Evolutionary conservation across 2,113 vertebrate genomes (phyloP), one percentile per base, ranked within the genome.

Genomic region (Gadus macrocephalus): DNA sequence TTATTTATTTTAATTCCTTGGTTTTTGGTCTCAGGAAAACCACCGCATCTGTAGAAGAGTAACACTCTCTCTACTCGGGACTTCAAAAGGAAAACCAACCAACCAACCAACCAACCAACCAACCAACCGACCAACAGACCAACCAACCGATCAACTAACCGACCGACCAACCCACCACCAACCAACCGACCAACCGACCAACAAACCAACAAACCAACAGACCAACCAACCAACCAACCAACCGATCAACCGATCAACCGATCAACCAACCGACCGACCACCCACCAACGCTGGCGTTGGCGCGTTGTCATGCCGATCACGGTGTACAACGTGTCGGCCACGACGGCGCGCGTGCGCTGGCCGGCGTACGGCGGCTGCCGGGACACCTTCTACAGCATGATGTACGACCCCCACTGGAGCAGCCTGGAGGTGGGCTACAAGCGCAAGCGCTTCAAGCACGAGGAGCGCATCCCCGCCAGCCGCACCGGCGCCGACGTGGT

Each of bases 341-440:
- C 85, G 68, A 92, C 93, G 0, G 95, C 94, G 17, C 76, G 82
- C 53, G 91, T 95, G 53, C 92, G 86, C 66, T 96, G 94, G 94
- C 92, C 89, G 0, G 70, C 89, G 17, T 85, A 88, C 56, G 90
- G 91, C 12, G 35, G 82, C 66, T 96, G 95, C 64, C 75, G 80
- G 0, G 94, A 95, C 86, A 94, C 92, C 69, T 95, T 95, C 83
- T 96, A 95, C 88, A 95, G 94, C 22, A 83, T 96, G 79, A 94
- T 95, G 93, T 95, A 96, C 80, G 92, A 94, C 76, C 92, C 94
- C 9, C 94, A 93, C 90, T 94, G 93, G 94, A 93, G 93, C 85
- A 93, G 87, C 73, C 82, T 92, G 75, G 73, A 93, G 3, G 90
- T 91, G 63, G 90, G 89, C 63, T 94, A 93, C 83, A 92, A 93